Percentiles rank a stretch among this genome's conserved stretches.
These are phyloP conservation scores for Smittia sp. DNA, from an alignment of 2,888 invertebrate species.

Conservation along the genomic window DNA sequence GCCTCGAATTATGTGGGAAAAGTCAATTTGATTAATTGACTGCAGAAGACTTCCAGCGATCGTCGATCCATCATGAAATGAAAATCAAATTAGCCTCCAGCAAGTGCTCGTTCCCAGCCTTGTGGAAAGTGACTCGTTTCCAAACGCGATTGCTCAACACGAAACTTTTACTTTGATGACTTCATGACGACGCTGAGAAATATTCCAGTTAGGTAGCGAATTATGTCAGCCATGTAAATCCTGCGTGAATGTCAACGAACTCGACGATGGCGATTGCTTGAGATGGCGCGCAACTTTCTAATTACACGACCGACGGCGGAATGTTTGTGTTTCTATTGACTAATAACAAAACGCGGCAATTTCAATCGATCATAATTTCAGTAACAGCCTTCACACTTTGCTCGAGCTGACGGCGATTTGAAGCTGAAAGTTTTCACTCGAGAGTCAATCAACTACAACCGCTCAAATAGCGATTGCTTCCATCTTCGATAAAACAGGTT, in stretches of 20 bases:
- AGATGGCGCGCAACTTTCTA: not conserved
- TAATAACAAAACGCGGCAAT: not conserved
- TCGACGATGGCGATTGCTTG: not conserved
- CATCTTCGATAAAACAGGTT: not conserved
- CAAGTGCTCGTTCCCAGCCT: too few relatives aligned
- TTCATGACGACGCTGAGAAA: not conserved
- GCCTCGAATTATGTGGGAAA: too few relatives aligned
- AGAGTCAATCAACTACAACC: not conserved
- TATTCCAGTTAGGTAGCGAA: not conserved
- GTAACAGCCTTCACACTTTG: slow-evolving; percentile 28
- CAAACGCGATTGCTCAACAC: not conserved
- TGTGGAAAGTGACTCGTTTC: too few relatives aligned
- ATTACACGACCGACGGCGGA: not conserved
- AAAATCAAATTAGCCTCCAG: too few relatives aligned
- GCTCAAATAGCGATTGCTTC: not conserved
- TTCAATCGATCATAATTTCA: slow-evolving; percentile 18
- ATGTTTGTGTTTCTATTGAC: too few relatives aligned
- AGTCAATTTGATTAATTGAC: too few relatives aligned
- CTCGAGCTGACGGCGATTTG: not conserved
- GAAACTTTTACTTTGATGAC: slow-evolving; percentile 20
- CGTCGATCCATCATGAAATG: too few relatives aligned
- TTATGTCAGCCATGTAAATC: slow-evolving; percentile 12
- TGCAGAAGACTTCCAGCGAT: too few relatives aligned
- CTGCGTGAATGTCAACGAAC: slow-evolving; percentile 4
- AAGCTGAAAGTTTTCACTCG: slow-evolving; percentile 3